Percentiles rank a stretch among this genome's conserved stretches.
Evolutionary conservation across 2,888 invertebrate species (phyloP).

Genomic region (Chymomyza caudatula): DNA sequence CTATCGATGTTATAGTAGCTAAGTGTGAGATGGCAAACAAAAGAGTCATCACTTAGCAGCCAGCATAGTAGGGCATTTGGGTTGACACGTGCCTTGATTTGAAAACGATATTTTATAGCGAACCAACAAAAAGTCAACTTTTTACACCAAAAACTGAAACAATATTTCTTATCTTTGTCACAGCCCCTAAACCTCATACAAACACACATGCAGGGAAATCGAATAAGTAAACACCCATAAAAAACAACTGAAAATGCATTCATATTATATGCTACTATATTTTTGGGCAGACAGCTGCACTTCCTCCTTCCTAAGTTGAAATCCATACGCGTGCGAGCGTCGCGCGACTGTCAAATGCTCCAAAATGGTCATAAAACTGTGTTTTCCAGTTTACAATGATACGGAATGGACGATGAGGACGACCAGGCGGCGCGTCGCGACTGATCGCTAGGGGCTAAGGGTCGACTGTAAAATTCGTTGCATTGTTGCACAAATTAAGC

Average conservation of each 20-base stretch:
- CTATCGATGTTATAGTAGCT: slow-evolving; percentile 1
- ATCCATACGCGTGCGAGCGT: slow-evolving; percentile 67
- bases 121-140: slow-evolving; percentile 24
- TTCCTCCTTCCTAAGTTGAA: slow-evolving; percentile 27
- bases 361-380: slow-evolving; percentile 29
- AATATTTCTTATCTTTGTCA: slow-evolving; percentile 32
- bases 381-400: slow-evolving; percentile 28
- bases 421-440: neutral
- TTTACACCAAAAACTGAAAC: slow-evolving; percentile 20
- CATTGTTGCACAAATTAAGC: slow-evolving; percentile 19
- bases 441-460: neutral
- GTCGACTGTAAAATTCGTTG: slow-evolving; percentile 2
- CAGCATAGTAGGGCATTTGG: slow-evolving; percentile 15
- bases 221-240: neutral
- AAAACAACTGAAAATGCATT: neutral
- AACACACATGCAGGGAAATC: neutral
- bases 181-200: slow-evolving; percentile 24
- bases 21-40: slow-evolving; percentile 36
- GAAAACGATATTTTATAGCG: slow-evolving; percentile 21
- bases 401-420: neutral
- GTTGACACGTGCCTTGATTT: slow-evolving; percentile 33
- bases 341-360: slow-evolving; percentile 58
- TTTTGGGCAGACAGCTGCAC: neutral
- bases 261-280: neutral
- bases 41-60: slow-evolving; percentile 1